Evolutionary conservation across 1,140 invertebrate species (phyloP).

Genomic region (Trachymyrmex cornetzi): DNA sequence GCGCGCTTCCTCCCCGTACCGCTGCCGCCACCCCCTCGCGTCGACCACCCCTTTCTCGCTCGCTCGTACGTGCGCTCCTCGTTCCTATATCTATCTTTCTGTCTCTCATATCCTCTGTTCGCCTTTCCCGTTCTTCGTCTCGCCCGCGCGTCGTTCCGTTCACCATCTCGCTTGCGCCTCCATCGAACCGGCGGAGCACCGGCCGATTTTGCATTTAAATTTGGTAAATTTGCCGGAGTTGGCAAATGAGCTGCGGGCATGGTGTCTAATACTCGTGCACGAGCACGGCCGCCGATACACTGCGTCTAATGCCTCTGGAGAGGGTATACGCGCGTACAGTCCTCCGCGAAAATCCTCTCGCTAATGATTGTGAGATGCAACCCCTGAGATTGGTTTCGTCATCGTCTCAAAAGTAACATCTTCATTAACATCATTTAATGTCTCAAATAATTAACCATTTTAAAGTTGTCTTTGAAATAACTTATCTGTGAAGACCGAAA

Average conservation of each 20-base stretch:
- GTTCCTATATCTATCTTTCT: constrained; percentile 58
- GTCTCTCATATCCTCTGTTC: constrained; percentile 69
- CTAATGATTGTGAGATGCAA: neutral
- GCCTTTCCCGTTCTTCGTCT: constrained; percentile 52
- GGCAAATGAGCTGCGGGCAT: constrained; percentile 85
- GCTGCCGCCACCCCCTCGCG: constrained; percentile 23
- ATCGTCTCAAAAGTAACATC: neutral
- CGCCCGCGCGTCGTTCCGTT: constrained; percentile 31
- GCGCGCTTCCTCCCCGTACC: constrained; percentile 19
- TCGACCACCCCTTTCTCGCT: constrained; percentile 61
- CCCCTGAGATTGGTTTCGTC: neutral
- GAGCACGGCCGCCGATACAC: constrained; percentile 77
- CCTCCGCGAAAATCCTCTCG: constrained; percentile 63
- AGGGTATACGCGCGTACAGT: constrained; percentile 75
- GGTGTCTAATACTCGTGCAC: constrained; percentile 81
- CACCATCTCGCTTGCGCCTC: constrained; percentile 52
- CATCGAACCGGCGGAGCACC: constrained; percentile 72
- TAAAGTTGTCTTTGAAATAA: neutral
- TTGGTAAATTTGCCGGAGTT: constrained; percentile 85
- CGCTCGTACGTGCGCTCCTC: constrained; percentile 46
- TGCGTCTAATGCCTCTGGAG: constrained; percentile 81
- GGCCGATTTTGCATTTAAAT: constrained; percentile 86
- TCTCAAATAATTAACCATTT: neutral
- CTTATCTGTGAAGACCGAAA: neutral
- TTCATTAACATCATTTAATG: neutral